Base-by-base conservation (phyloP, 2,113 vertebrate genomes). In the Atlantisia rogersi region DNA sequence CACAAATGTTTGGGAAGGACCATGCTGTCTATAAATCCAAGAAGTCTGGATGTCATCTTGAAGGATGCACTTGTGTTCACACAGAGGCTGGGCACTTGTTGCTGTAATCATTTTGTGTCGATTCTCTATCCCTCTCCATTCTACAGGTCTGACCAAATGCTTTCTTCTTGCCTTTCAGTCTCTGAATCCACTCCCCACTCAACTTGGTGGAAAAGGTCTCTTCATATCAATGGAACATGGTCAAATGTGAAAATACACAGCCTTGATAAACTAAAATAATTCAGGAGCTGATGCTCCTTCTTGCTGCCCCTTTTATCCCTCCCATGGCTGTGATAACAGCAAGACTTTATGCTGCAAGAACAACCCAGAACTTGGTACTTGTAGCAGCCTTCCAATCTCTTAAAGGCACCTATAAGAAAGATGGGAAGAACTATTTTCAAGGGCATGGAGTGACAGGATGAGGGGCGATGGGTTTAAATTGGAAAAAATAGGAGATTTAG, bases 21-120 rank as follows among this genome's bases (percentile, higher is more conserved):
- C 35, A 32, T 0, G 0, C 25, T 62, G 29, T 12, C 67, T 31
- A 22, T 6, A 55, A 42, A 42, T 9, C 17, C 35, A 40, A 1
- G 12, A 12, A 46, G 20, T 28, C 50, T 26, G 65, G 35, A 20
- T 28, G 19, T 19, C 32, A 22, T 31, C 65, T 59, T 19, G 40
- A 55, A 58, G 56, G 52, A 81, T 24, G 28, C 11, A 7, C 26
- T 42, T 31, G 21, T 64, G 19, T 32, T 80, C 46, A 31, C 20
- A 4, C 10, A 73, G 39, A 81, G 25, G 19, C 35, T 59, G 39
- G 21, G 32, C 20, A 17, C 24, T 63, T 46, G 37, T 25, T 46
- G 58, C n/a, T 13, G 12, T 18, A 31, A 50, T 11, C 9, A 5
- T 59, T 78, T 37, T 9, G 37, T 15, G 29, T 26, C 28, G 6